Conservation (phyloP, 2,888 invertebrate genomes). For the Cacoxenus indagator region DNA sequence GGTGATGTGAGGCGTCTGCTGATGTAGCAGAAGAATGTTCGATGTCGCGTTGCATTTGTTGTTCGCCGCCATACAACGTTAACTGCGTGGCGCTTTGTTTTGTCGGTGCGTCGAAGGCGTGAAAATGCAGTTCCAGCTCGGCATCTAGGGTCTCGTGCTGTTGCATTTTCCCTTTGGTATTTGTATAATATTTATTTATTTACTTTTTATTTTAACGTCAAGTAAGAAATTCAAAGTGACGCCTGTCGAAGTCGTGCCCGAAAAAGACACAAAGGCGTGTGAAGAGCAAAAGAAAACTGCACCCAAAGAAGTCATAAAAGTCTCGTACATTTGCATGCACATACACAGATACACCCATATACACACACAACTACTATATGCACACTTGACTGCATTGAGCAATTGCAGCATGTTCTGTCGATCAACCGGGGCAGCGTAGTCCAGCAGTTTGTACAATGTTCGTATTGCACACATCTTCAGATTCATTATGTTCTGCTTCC, state of each 20-base stretch:
- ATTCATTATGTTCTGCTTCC: background rate
- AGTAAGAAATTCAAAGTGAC: background rate
- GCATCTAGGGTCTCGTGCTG: background rate
- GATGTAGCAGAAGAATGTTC: slow-evolving; percentile 37
- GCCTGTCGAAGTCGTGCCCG: background rate
- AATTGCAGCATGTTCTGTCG: no score
- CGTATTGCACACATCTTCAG: background rate
- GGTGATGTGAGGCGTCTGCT: background rate
- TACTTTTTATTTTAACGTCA: background rate
- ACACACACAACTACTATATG: background rate
- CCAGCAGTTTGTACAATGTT: background rate
- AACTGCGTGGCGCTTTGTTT: slow-evolving; percentile 44
- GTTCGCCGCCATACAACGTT: background rate
- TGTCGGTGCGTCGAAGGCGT: slow-evolving; percentile 45
- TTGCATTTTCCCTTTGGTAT: background rate
- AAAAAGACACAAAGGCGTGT: background rate
- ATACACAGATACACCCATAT: background rate
- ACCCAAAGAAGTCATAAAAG: background rate
- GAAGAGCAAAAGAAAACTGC: background rate
- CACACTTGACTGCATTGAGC: background rate
- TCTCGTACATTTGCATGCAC: background rate
- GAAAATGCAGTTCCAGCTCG: slow-evolving; percentile 20
- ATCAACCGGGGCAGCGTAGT: no score
- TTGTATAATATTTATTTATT: background rate
- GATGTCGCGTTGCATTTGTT: slow-evolving; percentile 3